A percentile compares a stretch with the other conserved stretches of the same genome.
phyloP scores from a whole-genome alignment of 2,888 invertebrate species.

The Clepsis dumicolana region DNA sequence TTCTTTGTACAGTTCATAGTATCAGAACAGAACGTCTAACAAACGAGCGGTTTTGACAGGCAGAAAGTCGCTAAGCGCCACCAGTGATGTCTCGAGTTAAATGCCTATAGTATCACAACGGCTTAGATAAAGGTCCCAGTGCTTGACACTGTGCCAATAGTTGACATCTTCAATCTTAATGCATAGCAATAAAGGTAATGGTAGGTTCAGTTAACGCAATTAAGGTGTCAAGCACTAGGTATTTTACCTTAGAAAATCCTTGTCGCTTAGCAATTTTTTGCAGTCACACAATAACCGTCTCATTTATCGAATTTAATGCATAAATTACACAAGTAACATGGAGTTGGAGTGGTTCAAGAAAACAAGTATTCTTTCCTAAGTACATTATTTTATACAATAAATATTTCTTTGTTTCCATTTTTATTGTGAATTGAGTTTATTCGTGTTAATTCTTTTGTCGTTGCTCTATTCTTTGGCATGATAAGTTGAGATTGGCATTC shows the following conservation, averaged over 20 bases:
- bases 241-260: no score
- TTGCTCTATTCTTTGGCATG: neutral
- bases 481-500: no score
- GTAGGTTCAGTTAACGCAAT: no score
- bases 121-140: no score
- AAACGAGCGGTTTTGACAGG: conserved; percentile 57
- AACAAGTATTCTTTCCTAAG: neutral
- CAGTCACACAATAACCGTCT: conserved; percentile 36
- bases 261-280: conserved; percentile 46
- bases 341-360: neutral
- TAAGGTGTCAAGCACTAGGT: no score
- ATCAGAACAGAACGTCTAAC: conserved; percentile 68
- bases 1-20: conserved; percentile 80
- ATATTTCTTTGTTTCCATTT: neutral
- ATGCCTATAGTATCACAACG: neutral
- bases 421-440: neutral
- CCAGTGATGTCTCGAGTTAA: neutral
- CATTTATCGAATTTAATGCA: conserved; percentile 43
- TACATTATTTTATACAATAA: neutral
- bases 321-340: conserved; percentile 56
- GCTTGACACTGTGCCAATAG: no score
- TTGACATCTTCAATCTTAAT: no score
- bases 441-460: neutral
- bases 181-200: no score
- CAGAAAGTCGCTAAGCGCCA: conserved; percentile 52